These are phyloP conservation scores for Trachymyrmex cornetzi DNA, from an alignment of 1,140 invertebrate genomes.

Conservation along the genomic window DNA sequence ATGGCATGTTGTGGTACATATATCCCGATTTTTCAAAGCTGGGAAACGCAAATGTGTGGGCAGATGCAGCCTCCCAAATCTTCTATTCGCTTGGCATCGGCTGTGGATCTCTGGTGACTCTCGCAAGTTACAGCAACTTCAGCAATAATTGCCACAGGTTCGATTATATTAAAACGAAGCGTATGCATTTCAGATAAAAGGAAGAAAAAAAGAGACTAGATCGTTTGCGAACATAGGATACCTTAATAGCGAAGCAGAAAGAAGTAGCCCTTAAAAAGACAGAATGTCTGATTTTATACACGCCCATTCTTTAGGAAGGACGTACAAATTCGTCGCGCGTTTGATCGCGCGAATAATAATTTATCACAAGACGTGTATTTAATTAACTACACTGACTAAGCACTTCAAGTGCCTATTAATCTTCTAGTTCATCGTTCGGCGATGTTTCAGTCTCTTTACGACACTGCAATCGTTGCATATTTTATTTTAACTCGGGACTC, in stretches of 20 bases:
- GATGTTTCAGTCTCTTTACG: slow-evolving; percentile 36
- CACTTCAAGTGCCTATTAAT: slow-evolving; percentile 19
- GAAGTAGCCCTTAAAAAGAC: neutral
- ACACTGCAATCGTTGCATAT: slow-evolving; percentile 19
- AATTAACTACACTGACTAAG: slow-evolving; percentile 40
- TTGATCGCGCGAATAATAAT: slow-evolving; percentile 24
- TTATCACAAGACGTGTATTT: slow-evolving; percentile 31
- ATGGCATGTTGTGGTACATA: slow-evolving; percentile 93
- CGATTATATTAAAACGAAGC: neutral
- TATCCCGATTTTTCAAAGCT: slow-evolving; percentile 91
- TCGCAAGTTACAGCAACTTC: slow-evolving; percentile 92
- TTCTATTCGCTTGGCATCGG: slow-evolving; percentile 92
- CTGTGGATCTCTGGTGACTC: slow-evolving; percentile 91
- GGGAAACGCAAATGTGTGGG: slow-evolving; percentile 88
- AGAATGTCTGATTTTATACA: neutral
- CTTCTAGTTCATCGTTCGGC: slow-evolving; percentile 9
- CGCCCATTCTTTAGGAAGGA: neutral
- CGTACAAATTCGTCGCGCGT: neutral
- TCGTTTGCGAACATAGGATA: neutral
- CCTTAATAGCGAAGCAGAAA: slow-evolving; percentile 3
- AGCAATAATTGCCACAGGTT: slow-evolving; percentile 90
- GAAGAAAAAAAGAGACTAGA: neutral
- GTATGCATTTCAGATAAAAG: neutral
- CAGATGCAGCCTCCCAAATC: slow-evolving; percentile 90
- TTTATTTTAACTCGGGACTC: slow-evolving; percentile 7